A percentile compares a stretch with the other conserved stretches of the same genome.
Evolutionary conservation across 1,140 invertebrate species (phyloP).

Genomic region (Drosophila busckii): DNA sequence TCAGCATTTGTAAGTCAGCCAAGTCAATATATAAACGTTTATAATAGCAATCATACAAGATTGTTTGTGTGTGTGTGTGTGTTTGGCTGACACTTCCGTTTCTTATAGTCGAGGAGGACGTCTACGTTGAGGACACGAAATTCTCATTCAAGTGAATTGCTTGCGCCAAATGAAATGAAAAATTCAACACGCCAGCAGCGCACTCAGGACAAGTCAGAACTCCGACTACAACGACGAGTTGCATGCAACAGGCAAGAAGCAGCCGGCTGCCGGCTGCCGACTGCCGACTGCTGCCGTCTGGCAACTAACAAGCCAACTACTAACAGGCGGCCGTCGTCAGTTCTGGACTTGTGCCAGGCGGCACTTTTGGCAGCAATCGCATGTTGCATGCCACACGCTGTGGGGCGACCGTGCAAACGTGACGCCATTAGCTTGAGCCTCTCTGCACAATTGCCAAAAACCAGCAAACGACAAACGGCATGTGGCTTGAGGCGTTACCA

Average conservation of each 20-base stretch:
- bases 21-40: slow-evolving; percentile 63
- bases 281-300: no score
- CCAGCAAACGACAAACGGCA: slow-evolving; percentile 15
- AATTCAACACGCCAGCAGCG: slow-evolving; percentile 61
- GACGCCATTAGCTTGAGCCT: slow-evolving; percentile 65
- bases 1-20: slow-evolving; percentile 8
- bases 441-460: no score
- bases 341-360: slow-evolving; percentile 68
- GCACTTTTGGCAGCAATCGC: slow-evolving; percentile 78
- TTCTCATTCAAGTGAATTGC: slow-evolving; percentile 77
- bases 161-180: slow-evolving; percentile 77
- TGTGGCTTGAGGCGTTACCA: slow-evolving; percentile 11
- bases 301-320: slow-evolving; percentile 75
- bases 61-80: slow-evolving; percentile 45
- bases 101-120: slow-evolving; percentile 46
- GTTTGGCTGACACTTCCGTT: slow-evolving; percentile 69
- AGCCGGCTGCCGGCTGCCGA: background rate
- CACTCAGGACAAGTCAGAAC: slow-evolving; percentile 1
- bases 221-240: slow-evolving; percentile 20
- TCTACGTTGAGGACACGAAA: slow-evolving; percentile 64
- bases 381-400: slow-evolving; percentile 77
- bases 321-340: slow-evolving; percentile 44
- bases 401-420: slow-evolving; percentile 60
- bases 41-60: slow-evolving; percentile 54
- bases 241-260: slow-evolving; percentile 56